Evolutionary conservation across 2,888 invertebrate genomes (phyloP), one percentile per base, ranked within the genome.

Genomic region (Sisyra nigra): DNA sequence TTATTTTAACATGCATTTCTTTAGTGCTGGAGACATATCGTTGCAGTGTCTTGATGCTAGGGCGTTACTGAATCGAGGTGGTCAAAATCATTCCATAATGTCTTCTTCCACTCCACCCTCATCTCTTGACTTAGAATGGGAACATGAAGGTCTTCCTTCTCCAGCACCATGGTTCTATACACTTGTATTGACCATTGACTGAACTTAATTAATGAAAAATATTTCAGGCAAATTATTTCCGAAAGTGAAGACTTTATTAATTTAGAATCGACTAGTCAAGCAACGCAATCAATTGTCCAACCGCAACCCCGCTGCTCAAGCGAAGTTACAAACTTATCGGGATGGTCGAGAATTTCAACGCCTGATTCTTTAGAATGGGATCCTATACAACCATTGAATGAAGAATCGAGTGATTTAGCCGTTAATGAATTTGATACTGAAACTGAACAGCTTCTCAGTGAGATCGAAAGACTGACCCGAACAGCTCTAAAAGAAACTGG

Each of bases 281-380:
- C 14, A n/a, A 43, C 31, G n/a, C 43, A 43, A 38, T 13, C 35
- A 35, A 17, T 38, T 37, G 15, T 30, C 15, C 30, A 30, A 17
- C 43, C 24, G 24, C 42, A 17, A 34, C 37, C 37, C 9, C 24
- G 30, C 30, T 43, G 38, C 38, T 37, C 43, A 37, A 43, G 31
- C 15, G 38, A 43, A 18, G 14, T 38, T 17, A 38, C 43, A 18
- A 37, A 65, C 54, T 53, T 64, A 54, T 52, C 66, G 8, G 69
- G 68, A 47, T 74, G 73, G 71, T 76, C 75, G 1, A 63, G 72
- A 50, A 71, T 71, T 33, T 73, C 74, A 2, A 76, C 75, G 7
- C 75, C 74, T 4, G 74, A 76, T 53, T 78, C 78, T 2, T 61
- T 79, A 38, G 79, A 79, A 58, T 79, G 79, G 79, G 78, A 79